Evolutionary conservation across 1,140 invertebrate genomes (phyloP).

Genomic region (Drosophila lowei): DNA sequence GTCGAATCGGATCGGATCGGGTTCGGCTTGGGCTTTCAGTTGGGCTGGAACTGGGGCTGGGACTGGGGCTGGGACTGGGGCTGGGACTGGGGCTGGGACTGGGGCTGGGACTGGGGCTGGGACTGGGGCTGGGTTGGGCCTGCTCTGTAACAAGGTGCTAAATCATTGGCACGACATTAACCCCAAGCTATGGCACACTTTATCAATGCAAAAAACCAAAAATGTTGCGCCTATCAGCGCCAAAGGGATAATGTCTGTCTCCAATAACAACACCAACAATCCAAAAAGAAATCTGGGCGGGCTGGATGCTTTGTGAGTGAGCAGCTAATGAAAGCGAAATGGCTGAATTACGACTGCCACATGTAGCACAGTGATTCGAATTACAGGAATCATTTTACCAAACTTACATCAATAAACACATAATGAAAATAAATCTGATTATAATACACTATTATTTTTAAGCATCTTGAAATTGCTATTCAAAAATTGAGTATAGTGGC

Average conservation of each 20-base stretch:
- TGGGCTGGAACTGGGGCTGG: neutral
- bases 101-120: neutral
- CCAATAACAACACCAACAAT: constrained; percentile 48
- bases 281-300: constrained; percentile 41
- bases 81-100: neutral
- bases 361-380: constrained; percentile 14
- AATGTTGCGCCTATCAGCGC: constrained; percentile 75
- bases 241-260: constrained; percentile 71
- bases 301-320: constrained; percentile 41
- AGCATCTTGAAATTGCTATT: neutral
- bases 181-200: constrained; percentile 82
- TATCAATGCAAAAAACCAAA: constrained; percentile 77
- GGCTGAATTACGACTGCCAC: constrained; percentile 70
- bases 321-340: constrained; percentile 78
- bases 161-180: constrained; percentile 83
- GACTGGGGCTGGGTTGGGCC: constrained; percentile 2
- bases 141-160: constrained; percentile 81
- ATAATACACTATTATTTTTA: neutral
- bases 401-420: too few relatives aligned
- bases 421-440: too few relatives aligned
- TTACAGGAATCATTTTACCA: too few relatives aligned
- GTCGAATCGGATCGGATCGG: constrained; percentile 57
- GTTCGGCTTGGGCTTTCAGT: constrained; percentile 24
- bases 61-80: neutral
- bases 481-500: too few relatives aligned